Base-by-base conservation (phyloP, 1,140 invertebrate species). In the Asobara japonica region DNA sequence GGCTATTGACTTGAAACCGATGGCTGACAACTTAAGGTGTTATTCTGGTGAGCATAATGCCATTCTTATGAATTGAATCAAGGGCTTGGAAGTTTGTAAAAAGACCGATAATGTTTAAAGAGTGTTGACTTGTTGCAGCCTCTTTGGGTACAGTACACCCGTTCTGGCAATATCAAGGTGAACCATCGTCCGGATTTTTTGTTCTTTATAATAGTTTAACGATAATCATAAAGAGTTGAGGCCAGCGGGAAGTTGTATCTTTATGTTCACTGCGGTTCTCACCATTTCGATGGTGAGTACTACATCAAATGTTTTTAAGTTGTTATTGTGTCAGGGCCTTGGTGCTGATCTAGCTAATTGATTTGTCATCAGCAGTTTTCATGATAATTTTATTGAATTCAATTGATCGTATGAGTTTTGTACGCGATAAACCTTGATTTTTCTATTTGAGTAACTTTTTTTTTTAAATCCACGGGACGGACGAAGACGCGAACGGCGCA, bases 111-210 rank as follows among this genome's bases (percentile, higher is more conserved):
- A 56, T 25, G n/a, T n/a, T n/a, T n/a, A 25, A 25, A 3, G 8
- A 56, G 22, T 56, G 41, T 45, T 16, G 51, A 56, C 51, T 56
- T 56, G 51, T 56, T 56, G 51, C 51, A 56, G 51, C 51, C 51
- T 56, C 51, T 18, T 56, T 56, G 51, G 51, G 51, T 22, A 56
- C 18, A 18, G 51, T 56, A 56, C 20, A 22, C 4, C 51, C 51
- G 20, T 56, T 56, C 51, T 56, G 22, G 13, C 51, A 27, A 56
- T 22, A 56, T 11, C 51, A 56, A 56, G 20, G 3, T 25, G 6
- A 56, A 56, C 22, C 22, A 56, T 56, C 51, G n/a, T 51, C 45
- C 4, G 45, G 45, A 3, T 25, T 56, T 56, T 22, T 56, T 11
- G 18, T 56, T 20, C 2, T 5, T 20, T 6, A 20, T 51, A 25